Conservation (phyloP, 23 tunicate species). For the Clavelina lepadiformis region DNA sequence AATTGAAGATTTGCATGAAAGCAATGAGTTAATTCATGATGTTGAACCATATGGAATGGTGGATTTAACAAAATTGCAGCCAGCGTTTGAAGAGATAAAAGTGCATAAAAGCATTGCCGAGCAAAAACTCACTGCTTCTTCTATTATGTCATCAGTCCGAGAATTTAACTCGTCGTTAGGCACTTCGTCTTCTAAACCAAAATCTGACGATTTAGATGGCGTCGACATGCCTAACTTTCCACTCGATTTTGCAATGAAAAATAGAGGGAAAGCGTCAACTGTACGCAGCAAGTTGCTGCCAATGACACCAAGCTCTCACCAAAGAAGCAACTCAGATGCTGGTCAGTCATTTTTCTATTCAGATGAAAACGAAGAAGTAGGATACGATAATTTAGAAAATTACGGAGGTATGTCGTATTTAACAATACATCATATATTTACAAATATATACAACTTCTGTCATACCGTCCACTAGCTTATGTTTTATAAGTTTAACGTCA, state of each 20-base stretch:
- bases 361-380: conserved; percentile 39
- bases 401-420: conserved; percentile 79
- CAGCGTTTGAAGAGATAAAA: conserved; percentile 14
- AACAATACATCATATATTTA: no score
- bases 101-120: neutral
- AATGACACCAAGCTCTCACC: neutral
- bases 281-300: no score
- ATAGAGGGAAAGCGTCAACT: no score
- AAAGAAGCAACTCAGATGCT: conserved; percentile 32
- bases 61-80: conserved; percentile 52
- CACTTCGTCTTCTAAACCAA: conserved; percentile 1
- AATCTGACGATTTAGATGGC: conserved; percentile 1
- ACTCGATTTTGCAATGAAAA: conserved; percentile 14
- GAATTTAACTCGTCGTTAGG: conserved; percentile 36
- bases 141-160: conserved; percentile 43
- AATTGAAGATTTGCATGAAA: neutral
- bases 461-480: no score
- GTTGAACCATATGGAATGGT: conserved; percentile 85
- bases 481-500: no score
- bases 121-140: conserved; percentile 38
- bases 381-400: conserved; percentile 72
- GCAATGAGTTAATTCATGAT: conserved; percentile 29
- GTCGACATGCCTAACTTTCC: conserved; percentile 49
- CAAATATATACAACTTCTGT: no score
- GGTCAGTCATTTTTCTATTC: neutral